Conservation (phyloP, 2,888 invertebrate species). For the Antheraea assamensis region DNA sequence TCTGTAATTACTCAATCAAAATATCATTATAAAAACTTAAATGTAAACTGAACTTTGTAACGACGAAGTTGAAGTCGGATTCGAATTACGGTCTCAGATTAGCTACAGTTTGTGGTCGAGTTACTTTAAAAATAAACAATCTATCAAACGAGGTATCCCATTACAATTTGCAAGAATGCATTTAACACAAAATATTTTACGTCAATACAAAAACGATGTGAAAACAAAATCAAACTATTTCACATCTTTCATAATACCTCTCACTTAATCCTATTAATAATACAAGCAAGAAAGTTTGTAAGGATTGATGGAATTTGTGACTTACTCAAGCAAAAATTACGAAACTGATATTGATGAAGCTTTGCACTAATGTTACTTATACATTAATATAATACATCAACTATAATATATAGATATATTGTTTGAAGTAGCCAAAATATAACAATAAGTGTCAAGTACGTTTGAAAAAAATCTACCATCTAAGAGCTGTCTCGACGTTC, state of each 20-base stretch:
- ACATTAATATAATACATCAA: no score
- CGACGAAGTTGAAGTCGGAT: neutral
- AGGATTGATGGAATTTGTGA: no score
- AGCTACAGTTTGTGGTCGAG: neutral
- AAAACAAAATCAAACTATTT: neutral
- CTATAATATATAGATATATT: no score
- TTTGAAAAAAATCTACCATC: no score
- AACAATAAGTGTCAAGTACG: no score
- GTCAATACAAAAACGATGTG: neutral
- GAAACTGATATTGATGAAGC: no score
- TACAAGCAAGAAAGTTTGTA: no score
- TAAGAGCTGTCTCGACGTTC: no score
- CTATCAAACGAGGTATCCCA: neutral
- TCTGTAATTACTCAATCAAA: neutral
- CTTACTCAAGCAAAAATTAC: no score
- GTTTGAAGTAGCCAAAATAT: no score
- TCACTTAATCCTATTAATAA: no score
- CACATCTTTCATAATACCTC: neutral
- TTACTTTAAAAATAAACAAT: neutral
- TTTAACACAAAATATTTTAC: neutral
- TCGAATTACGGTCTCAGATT: neutral
- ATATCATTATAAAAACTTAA: neutral
- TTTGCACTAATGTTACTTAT: no score
- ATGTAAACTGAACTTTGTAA: neutral
- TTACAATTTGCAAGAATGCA: neutral